Evolutionary conservation across 2,113 vertebrate genomes (phyloP), one percentile per base, ranked within the genome.

Genomic region (Craseonycteris thonglongyai): DNA sequence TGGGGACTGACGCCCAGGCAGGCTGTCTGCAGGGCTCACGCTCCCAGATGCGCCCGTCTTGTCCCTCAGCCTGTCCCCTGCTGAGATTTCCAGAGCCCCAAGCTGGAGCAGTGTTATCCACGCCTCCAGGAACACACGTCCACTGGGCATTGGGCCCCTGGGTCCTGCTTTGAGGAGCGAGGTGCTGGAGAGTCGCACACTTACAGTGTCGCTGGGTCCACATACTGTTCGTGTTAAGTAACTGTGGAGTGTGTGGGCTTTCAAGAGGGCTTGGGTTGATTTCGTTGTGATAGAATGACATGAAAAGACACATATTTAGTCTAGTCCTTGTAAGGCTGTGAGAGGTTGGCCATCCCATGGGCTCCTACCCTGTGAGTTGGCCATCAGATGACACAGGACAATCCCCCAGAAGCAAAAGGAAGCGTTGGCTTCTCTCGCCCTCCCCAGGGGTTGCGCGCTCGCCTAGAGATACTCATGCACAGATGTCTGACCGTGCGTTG

Each of bases 361-460:
- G 14, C 33, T 47, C 24, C 24, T 45, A 33, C 47, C 49, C n/a
- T n/a, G n/a, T n/a, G n/a, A n/a, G n/a, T n/a, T n/a, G n/a, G n/a
- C n/a, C n/a, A n/a, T n/a, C n/a, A n/a, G n/a, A n/a, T n/a, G n/a
- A n/a, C n/a, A n/a, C n/a, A n/a, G n/a, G n/a, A n/a, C n/a, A n/a
- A n/a, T n/a, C n/a, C n/a, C n/a, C n/a, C n/a, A n/a, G n/a, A n/a
- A n/a, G 78, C 56, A 45, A 61, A 40, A 33, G 15, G 58, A 61
- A 35, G n/a, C 1, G 0, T 15, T 14, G 2, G 35, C n/a, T 19
- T 19, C 30, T 15, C 47, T 33, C 22, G 3, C 14, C 5, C 6
- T 0, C 45, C 10, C 22, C 3, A 0, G 0, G 13, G 58, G 24
- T 47, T 51, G 45, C 3, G 3, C 7, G 3, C 18, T 7, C 7